These are phyloP conservation scores for Nemoura dubitans DNA, from an alignment of 2,888 invertebrate genomes.

Conservation along the genomic window DNA sequence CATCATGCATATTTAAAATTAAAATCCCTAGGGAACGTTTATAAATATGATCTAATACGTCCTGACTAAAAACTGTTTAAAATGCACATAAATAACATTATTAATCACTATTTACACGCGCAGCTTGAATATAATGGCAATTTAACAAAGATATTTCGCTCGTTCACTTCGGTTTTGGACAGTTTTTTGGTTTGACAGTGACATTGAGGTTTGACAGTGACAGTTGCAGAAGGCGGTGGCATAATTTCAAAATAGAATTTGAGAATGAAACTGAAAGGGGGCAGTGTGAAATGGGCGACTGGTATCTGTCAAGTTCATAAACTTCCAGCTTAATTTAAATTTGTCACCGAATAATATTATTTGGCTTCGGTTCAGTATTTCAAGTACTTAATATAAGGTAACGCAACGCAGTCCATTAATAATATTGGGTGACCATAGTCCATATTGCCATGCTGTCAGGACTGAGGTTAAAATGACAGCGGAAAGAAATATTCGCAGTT, in stretches of 20 bases:
- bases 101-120: not conserved
- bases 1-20: conserved; percentile 77
- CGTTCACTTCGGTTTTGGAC: not conserved
- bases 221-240: not conserved
- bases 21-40: not conserved
- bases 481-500: too few species aligned
- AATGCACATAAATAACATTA: not conserved
- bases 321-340: not conserved
- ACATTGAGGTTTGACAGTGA: not conserved
- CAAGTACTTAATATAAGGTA: too few species aligned
- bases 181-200: not conserved
- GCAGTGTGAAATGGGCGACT: not conserved
- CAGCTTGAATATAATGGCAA: not conserved
- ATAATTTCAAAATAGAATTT: not conserved
- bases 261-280: not conserved
- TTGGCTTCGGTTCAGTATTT: not conserved
- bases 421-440: too few species aligned
- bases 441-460: too few species aligned
- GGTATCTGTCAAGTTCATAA: not conserved
- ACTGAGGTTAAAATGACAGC: too few species aligned
- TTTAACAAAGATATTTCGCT: not conserved
- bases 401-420: too few species aligned
- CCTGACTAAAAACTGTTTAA: not conserved
- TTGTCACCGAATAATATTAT: not conserved
- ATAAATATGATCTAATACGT: not conserved